Conservation (phyloP, 2,888 invertebrate genomes). For the Aphrophora alni region DNA sequence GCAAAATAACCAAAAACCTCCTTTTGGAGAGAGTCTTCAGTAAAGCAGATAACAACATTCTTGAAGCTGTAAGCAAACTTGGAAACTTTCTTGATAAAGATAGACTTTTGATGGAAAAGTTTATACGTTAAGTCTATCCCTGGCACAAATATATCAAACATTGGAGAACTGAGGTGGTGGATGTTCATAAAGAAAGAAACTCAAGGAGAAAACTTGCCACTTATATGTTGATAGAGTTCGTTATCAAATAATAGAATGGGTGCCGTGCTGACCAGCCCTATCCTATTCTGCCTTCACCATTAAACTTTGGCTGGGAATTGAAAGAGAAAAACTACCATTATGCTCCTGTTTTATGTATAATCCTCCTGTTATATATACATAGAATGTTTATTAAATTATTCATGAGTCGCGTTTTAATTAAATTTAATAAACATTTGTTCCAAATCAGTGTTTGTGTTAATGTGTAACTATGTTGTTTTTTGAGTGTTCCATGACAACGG, state of each 20-base stretch:
- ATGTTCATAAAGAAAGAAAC: not conserved
- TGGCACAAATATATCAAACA: constrained; percentile 24
- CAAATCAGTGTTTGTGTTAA: too few relatives aligned
- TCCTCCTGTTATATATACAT: too few relatives aligned
- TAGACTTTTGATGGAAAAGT: constrained; percentile 16
- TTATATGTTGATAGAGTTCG: too few relatives aligned
- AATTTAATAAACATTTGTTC: too few relatives aligned
- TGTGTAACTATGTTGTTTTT: too few relatives aligned
- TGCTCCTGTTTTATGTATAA: not conserved
- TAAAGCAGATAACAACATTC: constrained; percentile 12
- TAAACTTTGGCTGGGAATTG: constrained; percentile 16
- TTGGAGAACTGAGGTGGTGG: constrained; percentile 13
- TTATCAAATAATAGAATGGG: not conserved
- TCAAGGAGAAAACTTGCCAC: constrained; percentile 4
- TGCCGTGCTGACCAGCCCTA: constrained; percentile 23
- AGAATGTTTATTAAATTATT: too few relatives aligned
- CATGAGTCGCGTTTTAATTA: too few relatives aligned
- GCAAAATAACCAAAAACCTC: constrained; percentile 14
- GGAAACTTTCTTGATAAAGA: constrained; percentile 6
- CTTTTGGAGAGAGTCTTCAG: constrained; percentile 18
- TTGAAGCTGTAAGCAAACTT: constrained; percentile 16
- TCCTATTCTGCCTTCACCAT: not conserved
- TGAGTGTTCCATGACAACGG: too few relatives aligned
- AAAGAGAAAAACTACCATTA: constrained; percentile 4
- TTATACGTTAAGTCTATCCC: constrained; percentile 16